Base-by-base conservation (phyloP, 2,113 vertebrate genomes). In the Rynchops niger region DNA sequence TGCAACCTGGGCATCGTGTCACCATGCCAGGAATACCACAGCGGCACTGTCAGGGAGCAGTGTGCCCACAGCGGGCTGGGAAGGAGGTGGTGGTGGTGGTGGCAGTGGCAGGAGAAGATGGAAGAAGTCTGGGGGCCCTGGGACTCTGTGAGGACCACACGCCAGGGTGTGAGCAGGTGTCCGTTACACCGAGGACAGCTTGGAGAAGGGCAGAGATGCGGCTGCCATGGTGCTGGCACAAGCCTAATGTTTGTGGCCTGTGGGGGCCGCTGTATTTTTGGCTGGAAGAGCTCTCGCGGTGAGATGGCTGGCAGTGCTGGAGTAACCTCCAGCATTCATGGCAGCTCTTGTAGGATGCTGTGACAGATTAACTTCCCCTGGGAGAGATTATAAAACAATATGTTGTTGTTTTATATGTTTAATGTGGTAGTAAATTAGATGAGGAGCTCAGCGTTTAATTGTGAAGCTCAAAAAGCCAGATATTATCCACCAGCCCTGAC, bases 341-440 rank as follows among this genome's bases (percentile, higher is more conserved):
- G 71, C 63, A 82, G 45, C 77, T 80, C 32, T 73, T 83, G 34
- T 71, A 86, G 85, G 38, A 90, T 70, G 82, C 72, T 83, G 86
- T 55, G 55, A 42, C 34, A 67, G 58, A 47, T 38, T 15, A 55
- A 56, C 67, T 79, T 81, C 76, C 38, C 55, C 76, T 34, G 67
- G 42, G 88, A 86, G 50, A 94, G 52, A 92, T 92, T 83, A 67
- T 78, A 55, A 88, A 96, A 83, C 85, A 83, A 11, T 78, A 71
- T 73, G 12, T 70, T 92, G 63, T 76, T 86, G 20, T 8, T 80
- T 90, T 71, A 58, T 90, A 30, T 59, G 19, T 79, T 94, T 94
- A 92, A 88, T 92, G 47, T 70, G 50, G 34, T 81, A 93, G 76
- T 81, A 93, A 96, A 97, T 88, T 90, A 81, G 79, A 85, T 86